Evolutionary conservation across 2,888 invertebrate genomes (phyloP).

Genomic region (Agonum fuliginosum): DNA sequence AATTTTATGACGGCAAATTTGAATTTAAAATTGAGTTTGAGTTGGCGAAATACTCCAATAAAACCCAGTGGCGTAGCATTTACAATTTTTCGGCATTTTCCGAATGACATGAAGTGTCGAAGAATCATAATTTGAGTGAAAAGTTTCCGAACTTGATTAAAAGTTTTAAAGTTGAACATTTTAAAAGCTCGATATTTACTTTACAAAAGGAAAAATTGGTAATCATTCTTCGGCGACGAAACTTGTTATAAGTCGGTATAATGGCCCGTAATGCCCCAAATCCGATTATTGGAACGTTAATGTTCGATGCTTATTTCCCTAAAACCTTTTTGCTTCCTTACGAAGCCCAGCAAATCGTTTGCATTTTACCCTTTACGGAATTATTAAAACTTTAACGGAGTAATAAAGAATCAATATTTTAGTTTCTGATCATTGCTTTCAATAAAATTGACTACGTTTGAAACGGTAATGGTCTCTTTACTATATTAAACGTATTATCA

Average conservation of each 20-base stretch:
- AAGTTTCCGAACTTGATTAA: conserved; percentile 24
- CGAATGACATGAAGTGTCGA: conserved; percentile 35
- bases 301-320: conserved; percentile 47
- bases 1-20: conserved; percentile 25
- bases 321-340: conserved; percentile 46
- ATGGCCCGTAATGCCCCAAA: conserved; percentile 27
- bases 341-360: background rate
- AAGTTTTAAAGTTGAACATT: conserved; percentile 32
- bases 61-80: conserved; percentile 16
- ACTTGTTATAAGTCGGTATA: conserved; percentile 37
- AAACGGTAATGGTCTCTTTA: too few relatives aligned
- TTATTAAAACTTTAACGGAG: conserved; percentile 14
- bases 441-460: too few relatives aligned
- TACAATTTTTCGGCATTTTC: background rate
- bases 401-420: conserved; percentile 18
- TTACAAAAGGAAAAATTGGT: conserved; percentile 24
- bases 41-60: background rate
- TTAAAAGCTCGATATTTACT: conserved; percentile 40
- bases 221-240: conserved; percentile 10
- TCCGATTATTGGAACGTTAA: conserved; percentile 23
- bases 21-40: conserved; percentile 37
- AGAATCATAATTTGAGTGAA: conserved; percentile 35
- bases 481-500: too few relatives aligned
- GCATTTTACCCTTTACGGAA: conserved; percentile 11
- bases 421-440: background rate